Evolutionary conservation across 2,888 invertebrate species (phyloP), one percentile per base, ranked within the genome.

Genomic region (Aproaerema taeniolella): DNA sequence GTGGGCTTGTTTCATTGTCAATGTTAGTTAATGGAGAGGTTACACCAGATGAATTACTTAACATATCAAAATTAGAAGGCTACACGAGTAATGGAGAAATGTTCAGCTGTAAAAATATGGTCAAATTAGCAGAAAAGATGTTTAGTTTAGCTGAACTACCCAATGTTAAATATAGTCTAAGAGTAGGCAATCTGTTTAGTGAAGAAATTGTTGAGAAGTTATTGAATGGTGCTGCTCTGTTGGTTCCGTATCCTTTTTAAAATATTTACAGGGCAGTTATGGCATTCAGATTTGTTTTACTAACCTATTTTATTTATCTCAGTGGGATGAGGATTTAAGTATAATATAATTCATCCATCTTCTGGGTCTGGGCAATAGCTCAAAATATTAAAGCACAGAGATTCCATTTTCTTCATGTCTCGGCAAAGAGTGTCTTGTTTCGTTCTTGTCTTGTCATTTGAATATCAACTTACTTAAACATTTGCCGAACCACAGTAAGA

Each of bases 21-120:
- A 96, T 96, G 93, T 87, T 93, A 33, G 80, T 92, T 0, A 88
- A 90, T 45, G 89, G 88, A 33, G 78, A 80, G 40, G 83, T 89
- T 3, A 70, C 89, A n/a, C 79, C 88, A 6, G 85, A 76, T 15
- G 79, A 92, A 41, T 86, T 90, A 10, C 78, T 94, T 1, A 77
- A 88, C 43, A 83, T 89, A 50, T 93, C 95, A 1, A 88, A 89
- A 66, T 63, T 77, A 13, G 76, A 87, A 50, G 89, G 91, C 1
- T 94, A 89, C 58, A 94, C 94, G 2, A 90, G 91, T 52, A 92
- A 95, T 55, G 97, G 98, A 6, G 98, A 98, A 89, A 94, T 97
- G 88, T 94, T 95, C 60, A 93, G 93, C 73, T 93, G 91, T 16
- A 87, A 89, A 46, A 87, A 92, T 61, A 91, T 96, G 90, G 87